Evolutionary conservation across 1,140 invertebrate species (phyloP).

Genomic region (Agrilus planipennis): DNA sequence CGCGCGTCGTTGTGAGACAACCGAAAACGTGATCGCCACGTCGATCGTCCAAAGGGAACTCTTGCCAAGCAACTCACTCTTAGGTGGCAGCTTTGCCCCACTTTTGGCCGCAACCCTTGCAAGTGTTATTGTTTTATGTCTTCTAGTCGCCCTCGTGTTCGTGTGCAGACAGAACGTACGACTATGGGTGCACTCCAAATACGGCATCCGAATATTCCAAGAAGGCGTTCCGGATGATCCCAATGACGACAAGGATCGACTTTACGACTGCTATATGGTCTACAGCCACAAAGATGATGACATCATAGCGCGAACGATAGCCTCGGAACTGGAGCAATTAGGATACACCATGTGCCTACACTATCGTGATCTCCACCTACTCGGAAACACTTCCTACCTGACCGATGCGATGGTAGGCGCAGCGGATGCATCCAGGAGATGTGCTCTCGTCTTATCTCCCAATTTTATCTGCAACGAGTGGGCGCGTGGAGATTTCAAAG

Average conservation of each 20-base stretch:
- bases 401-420: conserved; percentile 65
- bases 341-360: conserved; percentile 62
- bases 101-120: conserved; percentile 57
- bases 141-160: conserved; percentile 56
- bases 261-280: conserved; percentile 79
- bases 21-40: conserved; percentile 48
- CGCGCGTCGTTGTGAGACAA: conserved; percentile 47
- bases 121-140: conserved; percentile 55
- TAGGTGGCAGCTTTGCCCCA: conserved; percentile 54
- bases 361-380: conserved; percentile 56
- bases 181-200: conserved; percentile 61
- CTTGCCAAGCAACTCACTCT: conserved; percentile 40
- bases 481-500: conserved; percentile 56
- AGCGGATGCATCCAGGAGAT: conserved; percentile 58
- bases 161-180: conserved; percentile 63
- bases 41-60: conserved; percentile 48
- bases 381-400: conserved; percentile 48
- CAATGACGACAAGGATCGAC: conserved; percentile 53
- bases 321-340: conserved; percentile 65
- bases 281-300: conserved; percentile 77
- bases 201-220: conserved; percentile 59
- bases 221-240: conserved; percentile 38
- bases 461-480: conserved; percentile 64
- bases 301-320: conserved; percentile 64
- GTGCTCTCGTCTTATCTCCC: conserved; percentile 61